These are phyloP conservation scores for Perdix hodgsoniae DNA, from an alignment of 2,797 vertebrate species.

Conservation along the genomic window DNA sequence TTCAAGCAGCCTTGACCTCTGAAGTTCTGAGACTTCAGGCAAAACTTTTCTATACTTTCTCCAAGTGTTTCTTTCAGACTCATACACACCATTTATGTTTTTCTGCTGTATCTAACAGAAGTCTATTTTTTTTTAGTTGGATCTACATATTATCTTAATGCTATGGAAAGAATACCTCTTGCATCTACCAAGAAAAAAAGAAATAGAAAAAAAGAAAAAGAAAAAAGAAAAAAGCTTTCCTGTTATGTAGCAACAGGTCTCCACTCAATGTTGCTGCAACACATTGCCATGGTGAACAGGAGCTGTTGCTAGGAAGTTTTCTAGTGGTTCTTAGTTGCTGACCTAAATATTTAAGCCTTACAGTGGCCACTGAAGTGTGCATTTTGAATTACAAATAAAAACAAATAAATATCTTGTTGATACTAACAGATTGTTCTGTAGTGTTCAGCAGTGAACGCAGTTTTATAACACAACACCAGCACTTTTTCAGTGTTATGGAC, in stretches of 20 bases:
- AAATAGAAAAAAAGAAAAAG: background rate
- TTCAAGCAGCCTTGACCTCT: background rate
- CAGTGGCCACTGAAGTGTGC: accelerated
- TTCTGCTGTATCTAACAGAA: background rate
- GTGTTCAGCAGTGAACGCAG: background rate
- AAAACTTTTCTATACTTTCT: background rate
- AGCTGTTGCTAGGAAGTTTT: background rate
- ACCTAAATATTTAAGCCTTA: background rate
- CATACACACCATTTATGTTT: accelerated
- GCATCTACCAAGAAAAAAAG: background rate
- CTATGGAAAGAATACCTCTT: background rate
- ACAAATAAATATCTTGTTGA: background rate
- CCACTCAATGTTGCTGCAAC: background rate
- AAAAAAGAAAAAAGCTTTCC: background rate
- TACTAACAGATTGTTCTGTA: background rate
- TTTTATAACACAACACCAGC: background rate
- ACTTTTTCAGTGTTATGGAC: background rate
- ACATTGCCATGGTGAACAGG: background rate
- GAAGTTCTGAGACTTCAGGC: background rate
- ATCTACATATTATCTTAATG: background rate
- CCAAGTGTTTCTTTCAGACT: background rate
- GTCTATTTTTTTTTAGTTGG: background rate
- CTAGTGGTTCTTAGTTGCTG: background rate
- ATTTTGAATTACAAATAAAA: background rate
- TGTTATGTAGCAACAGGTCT: background rate